Evolutionary conservation across 30 jellyfish, hydroid and myxozoan genomes (phyloP).

Genomic region (Turritopsis rubra): DNA sequence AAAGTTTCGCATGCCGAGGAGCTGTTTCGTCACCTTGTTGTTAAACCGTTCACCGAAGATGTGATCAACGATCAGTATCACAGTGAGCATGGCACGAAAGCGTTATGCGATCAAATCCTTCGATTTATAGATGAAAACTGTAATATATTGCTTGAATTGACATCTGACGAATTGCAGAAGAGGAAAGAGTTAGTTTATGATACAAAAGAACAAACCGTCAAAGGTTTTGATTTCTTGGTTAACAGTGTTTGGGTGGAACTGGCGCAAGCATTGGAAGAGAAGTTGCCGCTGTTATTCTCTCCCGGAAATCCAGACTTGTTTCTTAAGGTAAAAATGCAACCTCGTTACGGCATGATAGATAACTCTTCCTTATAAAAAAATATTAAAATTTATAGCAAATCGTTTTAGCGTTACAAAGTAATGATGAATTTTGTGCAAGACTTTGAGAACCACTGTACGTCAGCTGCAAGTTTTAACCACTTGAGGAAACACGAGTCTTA

Average conservation of each 20-base stretch:
- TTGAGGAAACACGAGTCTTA: constrained; percentile 62
- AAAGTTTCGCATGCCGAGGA: constrained; percentile 85
- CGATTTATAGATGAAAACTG: constrained; percentile 53
- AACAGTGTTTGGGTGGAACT: constrained; percentile 86
- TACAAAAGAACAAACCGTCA: constrained; percentile 48
- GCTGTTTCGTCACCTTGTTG: constrained; percentile 64
- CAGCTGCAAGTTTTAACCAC: constrained; percentile 46
- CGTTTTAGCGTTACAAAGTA: constrained; percentile 53
- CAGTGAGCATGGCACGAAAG: constrained; percentile 42
- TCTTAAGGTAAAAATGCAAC: constrained; percentile 40
- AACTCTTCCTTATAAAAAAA: no score
- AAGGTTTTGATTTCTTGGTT: constrained; percentile 77
- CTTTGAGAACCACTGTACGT: constrained; percentile 58
- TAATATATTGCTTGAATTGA: constrained; percentile 38
- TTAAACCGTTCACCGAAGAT: constrained; percentile 40
- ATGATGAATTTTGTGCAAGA: constrained; percentile 66
- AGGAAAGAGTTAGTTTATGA: constrained; percentile 10
- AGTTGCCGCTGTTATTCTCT: constrained; percentile 67
- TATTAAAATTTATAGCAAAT: no score
- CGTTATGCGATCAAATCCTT: constrained; percentile 38
- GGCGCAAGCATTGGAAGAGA: constrained; percentile 58
- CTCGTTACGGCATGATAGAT: neutral
- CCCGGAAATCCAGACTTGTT: constrained; percentile 93
- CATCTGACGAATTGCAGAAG: constrained; percentile 38
- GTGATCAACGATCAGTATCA: constrained; percentile 44